Evolutionary conservation across 2,888 invertebrate genomes (phyloP).

Genomic region (Ennomos fuscantarius): DNA sequence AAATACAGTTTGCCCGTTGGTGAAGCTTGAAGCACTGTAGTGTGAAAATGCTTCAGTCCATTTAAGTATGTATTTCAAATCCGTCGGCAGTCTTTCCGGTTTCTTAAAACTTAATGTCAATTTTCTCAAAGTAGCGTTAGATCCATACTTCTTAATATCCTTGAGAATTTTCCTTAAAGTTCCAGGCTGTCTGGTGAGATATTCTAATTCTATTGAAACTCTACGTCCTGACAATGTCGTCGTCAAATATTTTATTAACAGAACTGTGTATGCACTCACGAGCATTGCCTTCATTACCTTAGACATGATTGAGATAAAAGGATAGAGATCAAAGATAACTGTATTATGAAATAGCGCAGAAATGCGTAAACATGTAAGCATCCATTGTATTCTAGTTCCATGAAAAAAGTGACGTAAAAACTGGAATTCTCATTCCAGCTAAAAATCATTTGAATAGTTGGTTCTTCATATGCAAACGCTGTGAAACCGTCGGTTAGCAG

Average conservation of each 20-base stretch:
- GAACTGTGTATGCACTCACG: slow-evolving; percentile 48
- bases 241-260: slow-evolving; percentile 55
- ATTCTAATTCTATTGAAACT: slow-evolving; percentile 56
- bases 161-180: slow-evolving; percentile 45
- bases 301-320: slow-evolving; percentile 50
- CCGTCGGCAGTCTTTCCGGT: slow-evolving; percentile 56
- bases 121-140: slow-evolving; percentile 39
- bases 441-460: slow-evolving; percentile 25
- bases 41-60: slow-evolving; percentile 57
- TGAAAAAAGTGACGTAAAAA: slow-evolving; percentile 8
- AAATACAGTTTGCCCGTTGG: slow-evolving; percentile 59
- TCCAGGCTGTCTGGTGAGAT: slow-evolving; percentile 45
- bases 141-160: slow-evolving; percentile 44
- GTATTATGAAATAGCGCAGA: too few species aligned
- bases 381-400: slow-evolving; percentile 8
- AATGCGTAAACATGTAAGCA: slow-evolving; percentile 10
- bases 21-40: slow-evolving; percentile 40
- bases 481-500: slow-evolving; percentile 50
- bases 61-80: slow-evolving; percentile 65
- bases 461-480: slow-evolving; percentile 60
- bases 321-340: not conserved
- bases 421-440: slow-evolving; percentile 7
- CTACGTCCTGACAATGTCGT: slow-evolving; percentile 40
- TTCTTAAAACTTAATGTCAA: slow-evolving; percentile 42
- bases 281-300: slow-evolving; percentile 55